phyloP scores from a whole-genome alignment of 2,888 invertebrate species.

The Teleogryllus oceanicus region DNA sequence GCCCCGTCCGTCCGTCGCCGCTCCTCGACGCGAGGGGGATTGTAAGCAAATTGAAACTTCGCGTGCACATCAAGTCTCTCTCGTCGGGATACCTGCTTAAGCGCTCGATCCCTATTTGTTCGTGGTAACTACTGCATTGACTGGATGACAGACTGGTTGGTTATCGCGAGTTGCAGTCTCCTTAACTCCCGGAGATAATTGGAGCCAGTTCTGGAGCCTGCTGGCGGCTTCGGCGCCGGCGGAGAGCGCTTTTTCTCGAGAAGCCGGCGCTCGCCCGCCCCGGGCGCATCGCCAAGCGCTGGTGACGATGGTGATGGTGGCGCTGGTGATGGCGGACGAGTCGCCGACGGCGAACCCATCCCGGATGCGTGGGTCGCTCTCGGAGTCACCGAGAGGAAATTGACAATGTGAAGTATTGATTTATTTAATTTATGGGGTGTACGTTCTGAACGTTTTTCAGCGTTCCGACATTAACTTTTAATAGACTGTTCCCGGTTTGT shows the following conservation, averaged over 20 bases:
- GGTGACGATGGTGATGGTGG: not conserved
- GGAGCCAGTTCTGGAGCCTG: not conserved
- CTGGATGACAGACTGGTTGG: conserved; percentile 9
- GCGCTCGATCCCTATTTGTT: not conserved
- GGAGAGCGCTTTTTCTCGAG: not conserved
- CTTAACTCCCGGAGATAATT: conserved; percentile 8
- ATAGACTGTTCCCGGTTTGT: too few relatives aligned
- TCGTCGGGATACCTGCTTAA: not conserved
- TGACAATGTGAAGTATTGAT: too few relatives aligned
- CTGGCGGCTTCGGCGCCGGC: not conserved
- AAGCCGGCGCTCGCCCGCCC: not conserved
- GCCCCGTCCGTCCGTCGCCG: too few relatives aligned
- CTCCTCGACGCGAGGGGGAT: too few relatives aligned
- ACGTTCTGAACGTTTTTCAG: too few relatives aligned
- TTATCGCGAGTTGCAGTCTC: conserved; percentile 7
- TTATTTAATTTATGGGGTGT: too few relatives aligned
- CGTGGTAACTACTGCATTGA: not conserved
- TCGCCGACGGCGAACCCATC: not conserved
- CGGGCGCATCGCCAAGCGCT: not conserved
- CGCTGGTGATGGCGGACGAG: not conserved
- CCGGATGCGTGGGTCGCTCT: too few relatives aligned
- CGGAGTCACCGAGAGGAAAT: too few relatives aligned
- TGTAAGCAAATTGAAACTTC: not conserved
- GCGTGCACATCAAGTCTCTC: not conserved
- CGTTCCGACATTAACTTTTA: too few relatives aligned